Evolutionary conservation across 2,797 vertebrate genomes (phyloP).

Genomic region (Taeniopygia guttata): DNA sequence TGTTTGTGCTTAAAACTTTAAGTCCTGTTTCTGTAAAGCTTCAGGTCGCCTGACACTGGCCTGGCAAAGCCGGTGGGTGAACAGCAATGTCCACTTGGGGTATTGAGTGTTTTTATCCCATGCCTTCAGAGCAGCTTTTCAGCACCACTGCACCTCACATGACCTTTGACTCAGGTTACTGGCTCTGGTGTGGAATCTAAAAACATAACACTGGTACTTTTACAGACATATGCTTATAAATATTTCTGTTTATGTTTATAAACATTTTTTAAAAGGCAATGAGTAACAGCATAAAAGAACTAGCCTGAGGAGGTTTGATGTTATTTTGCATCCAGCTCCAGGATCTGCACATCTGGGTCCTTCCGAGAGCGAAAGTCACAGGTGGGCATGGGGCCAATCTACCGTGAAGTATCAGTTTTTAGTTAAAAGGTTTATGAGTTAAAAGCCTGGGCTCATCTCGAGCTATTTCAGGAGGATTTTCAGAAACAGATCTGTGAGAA

Average conservation of each 20-base stretch:
- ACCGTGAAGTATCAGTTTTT: not conserved
- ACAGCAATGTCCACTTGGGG: fast-evolving
- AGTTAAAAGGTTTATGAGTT: too few relatives aligned
- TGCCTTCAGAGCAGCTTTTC: not conserved
- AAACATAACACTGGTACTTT: not conserved
- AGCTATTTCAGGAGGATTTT: not conserved
- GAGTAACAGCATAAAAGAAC: not conserved
- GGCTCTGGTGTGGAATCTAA: not conserved
- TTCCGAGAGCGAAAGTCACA: not conserved
- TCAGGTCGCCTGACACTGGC: fast-evolving
- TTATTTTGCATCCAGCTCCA: fast-evolving
- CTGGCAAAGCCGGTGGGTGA: not conserved
- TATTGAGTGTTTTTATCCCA: fast-evolving
- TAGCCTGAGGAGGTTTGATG: not conserved
- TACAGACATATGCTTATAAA: not conserved
- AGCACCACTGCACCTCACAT: not conserved
- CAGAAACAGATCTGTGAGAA: not conserved
- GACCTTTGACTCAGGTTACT: not conserved
- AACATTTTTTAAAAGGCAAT: not conserved
- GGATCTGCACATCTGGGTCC: not conserved
- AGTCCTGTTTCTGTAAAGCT: not conserved
- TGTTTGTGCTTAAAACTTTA: not conserved
- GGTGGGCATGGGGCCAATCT: not conserved
- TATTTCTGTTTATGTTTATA: not conserved
- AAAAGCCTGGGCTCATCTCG: not conserved